A percentile compares a stretch with the other conserved stretches of the same genome.
Evolutionary conservation across 2,113 vertebrate genomes (phyloP).

Genomic region (Mormoops blainvillei): DNA sequence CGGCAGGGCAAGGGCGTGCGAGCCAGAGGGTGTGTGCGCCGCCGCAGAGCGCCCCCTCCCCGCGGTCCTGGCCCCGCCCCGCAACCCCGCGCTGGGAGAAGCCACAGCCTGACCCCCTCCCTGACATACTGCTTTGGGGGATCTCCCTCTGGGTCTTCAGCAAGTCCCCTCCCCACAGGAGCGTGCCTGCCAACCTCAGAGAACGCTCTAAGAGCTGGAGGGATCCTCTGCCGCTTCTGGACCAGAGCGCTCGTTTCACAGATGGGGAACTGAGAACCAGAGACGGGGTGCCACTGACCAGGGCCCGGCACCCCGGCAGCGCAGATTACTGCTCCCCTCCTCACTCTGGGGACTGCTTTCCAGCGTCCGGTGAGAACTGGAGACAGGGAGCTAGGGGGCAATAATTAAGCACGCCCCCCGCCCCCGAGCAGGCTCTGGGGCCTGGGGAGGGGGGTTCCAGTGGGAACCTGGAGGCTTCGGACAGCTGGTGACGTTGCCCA

Average conservation of each 20-base stretch:
- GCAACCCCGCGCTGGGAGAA: background rate
- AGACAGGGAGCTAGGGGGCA: background rate
- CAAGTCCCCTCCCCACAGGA: background rate
- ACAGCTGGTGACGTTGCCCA: background rate
- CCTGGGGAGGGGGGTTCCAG: background rate
- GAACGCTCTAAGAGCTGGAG: background rate
- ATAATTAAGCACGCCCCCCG: background rate
- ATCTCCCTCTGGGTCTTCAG: background rate
- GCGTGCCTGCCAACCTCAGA: background rate
- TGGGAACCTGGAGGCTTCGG: background rate
- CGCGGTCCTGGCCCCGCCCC: conserved; percentile 30
- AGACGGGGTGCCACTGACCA: background rate
- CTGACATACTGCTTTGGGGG: background rate
- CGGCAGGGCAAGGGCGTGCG: conserved; percentile 32
- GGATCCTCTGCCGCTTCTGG: background rate
- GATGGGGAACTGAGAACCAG: background rate
- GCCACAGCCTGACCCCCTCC: background rate
- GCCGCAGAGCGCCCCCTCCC: conserved; percentile 47
- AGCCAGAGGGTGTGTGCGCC: conserved; percentile 33
- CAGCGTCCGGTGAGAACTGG: background rate
- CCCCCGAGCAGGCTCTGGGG: background rate
- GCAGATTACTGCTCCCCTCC: background rate
- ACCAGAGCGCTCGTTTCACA: background rate
- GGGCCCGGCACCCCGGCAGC: background rate
- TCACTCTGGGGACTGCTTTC: background rate